Evolutionary conservation across 1,140 invertebrate species (phyloP).

Genomic region (Procambarus virginalis): DNA sequence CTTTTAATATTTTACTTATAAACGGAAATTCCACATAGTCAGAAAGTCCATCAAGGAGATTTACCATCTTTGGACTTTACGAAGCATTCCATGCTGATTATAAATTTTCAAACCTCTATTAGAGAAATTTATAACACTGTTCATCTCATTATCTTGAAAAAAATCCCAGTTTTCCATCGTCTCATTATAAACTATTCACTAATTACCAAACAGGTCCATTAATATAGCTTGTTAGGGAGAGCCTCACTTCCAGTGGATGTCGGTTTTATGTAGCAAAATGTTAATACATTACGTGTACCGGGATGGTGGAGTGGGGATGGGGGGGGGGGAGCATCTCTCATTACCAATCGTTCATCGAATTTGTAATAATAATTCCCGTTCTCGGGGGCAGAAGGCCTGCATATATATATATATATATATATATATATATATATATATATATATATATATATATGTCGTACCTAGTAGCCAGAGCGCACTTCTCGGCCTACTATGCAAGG

Average conservation of each 20-base stretch:
- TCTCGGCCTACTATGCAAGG: no score
- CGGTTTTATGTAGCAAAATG: not conserved
- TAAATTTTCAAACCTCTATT: not conserved
- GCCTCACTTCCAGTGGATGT: not conserved
- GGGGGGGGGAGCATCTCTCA: no score
- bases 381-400: no score
- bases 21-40: no score
- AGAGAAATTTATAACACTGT: not conserved
- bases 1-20: no score
- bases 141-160: not conserved
- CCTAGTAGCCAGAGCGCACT: no score
- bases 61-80: not conserved
- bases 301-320: not conserved
- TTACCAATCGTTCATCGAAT: no score
- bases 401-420: no score
- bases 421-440: no score
- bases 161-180: not conserved
- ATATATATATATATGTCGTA: no score
- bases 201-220: slow-evolving; percentile 1
- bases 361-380: no score
- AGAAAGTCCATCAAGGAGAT: not conserved
- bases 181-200: not conserved
- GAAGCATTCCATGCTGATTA: not conserved
- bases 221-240: not conserved
- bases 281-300: not conserved